Evolutionary conservation across 1,140 invertebrate genomes (phyloP).

Genomic region (Chironomus striatipennis): DNA sequence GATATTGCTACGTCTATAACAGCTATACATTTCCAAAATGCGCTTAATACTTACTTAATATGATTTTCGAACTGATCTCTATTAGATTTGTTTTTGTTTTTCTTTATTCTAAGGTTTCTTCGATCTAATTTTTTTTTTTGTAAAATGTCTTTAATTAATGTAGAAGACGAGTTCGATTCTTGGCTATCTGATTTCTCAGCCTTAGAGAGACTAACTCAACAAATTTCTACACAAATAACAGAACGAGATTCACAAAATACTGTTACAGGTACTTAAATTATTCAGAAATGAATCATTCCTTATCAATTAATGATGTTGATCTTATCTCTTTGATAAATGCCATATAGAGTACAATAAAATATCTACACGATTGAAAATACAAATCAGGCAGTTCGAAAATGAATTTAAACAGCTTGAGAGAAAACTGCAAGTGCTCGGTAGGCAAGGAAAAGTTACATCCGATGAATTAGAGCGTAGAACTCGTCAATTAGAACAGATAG

Average conservation of each 20-base stretch:
- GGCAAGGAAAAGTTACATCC: conserved; percentile 43
- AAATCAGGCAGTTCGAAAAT: conserved; percentile 51
- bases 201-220: background rate
- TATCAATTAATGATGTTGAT: no score
- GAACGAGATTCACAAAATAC: background rate
- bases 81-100: background rate
- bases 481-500: conserved; percentile 48
- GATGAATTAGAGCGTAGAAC: conserved; percentile 53
- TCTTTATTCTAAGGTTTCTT: background rate
- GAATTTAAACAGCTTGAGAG: conserved; percentile 51
- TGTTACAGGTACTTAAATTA: background rate
- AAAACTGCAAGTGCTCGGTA: conserved; percentile 46
- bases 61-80: no score
- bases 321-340: no score
- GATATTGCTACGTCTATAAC: no score
- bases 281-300: background rate
- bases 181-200: background rate
- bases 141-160: background rate
- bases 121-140: background rate
- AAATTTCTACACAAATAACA: background rate
- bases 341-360: conserved; percentile 43
- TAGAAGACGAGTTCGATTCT: background rate
- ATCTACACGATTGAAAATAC: conserved; percentile 49
- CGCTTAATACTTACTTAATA: no score
- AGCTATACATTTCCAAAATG: no score